Conservation (phyloP, 2,113 vertebrate species). For the Alethe castanea region DNA sequence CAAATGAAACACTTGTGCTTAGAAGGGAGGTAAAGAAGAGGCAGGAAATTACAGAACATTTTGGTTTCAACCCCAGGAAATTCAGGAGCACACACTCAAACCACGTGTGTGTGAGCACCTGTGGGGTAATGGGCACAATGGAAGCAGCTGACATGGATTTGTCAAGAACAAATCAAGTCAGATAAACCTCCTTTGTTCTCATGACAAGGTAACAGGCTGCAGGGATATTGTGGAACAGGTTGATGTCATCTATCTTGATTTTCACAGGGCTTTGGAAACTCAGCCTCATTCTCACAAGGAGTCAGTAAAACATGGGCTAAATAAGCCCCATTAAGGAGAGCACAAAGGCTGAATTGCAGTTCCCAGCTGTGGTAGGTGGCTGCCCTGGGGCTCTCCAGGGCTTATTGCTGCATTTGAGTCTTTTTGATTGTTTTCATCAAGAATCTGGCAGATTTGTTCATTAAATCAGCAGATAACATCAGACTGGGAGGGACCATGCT, state of each 20-base stretch:
- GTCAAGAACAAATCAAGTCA: constrained; percentile 16
- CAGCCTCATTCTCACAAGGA: not conserved
- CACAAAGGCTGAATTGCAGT: not conserved
- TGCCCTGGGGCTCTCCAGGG: constrained; percentile 7
- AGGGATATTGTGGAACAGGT: not conserved
- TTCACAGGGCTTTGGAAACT: not conserved
- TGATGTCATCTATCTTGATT: not conserved
- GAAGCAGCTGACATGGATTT: constrained; percentile 7
- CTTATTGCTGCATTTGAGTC: not conserved
- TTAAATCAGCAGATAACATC: constrained; percentile 37
- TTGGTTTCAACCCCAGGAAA: not conserved
- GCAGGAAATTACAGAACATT: not conserved
- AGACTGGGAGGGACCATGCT: not conserved
- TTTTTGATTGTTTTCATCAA: constrained; percentile 2
- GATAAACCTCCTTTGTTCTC: constrained; percentile 8
- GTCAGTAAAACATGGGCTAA: not conserved
- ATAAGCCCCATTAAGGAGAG: not conserved
- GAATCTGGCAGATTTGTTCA: constrained; percentile 2
- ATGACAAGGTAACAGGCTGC: not conserved
- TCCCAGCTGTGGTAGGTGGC: constrained; percentile 35
- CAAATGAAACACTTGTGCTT: not conserved
- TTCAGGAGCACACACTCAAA: not conserved
- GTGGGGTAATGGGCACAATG: not conserved
- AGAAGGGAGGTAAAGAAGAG: not conserved
- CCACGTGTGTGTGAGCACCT: not conserved